Evolutionary conservation across 2,113 vertebrate species (phyloP).

Genomic region (Bolborhynchus lineola): DNA sequence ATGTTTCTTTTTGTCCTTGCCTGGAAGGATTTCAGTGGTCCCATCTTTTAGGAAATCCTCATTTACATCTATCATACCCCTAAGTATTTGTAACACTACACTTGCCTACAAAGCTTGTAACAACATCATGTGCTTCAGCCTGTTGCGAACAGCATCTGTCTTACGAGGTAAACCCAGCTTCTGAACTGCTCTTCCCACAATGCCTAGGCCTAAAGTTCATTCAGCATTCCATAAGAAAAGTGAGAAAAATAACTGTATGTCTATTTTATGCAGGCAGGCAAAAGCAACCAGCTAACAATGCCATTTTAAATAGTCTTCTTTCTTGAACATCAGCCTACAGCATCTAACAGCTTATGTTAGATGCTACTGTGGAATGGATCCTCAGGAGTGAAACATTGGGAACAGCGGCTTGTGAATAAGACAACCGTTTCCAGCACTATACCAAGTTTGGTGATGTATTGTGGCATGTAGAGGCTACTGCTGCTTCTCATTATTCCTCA

Average conservation of each 20-base stretch:
- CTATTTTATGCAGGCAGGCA: background rate
- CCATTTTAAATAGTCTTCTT: background rate
- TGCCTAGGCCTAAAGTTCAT: background rate
- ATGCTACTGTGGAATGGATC: background rate
- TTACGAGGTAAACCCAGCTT: background rate
- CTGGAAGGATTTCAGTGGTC: background rate
- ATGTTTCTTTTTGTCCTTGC: background rate
- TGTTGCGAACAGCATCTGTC: background rate
- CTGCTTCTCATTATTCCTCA: background rate
- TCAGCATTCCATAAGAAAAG: background rate
- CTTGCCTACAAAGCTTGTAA: background rate
- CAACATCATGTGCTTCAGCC: background rate
- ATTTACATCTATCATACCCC: fast-evolving
- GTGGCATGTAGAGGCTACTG: background rate
- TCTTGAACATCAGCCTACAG: background rate
- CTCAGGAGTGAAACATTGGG: background rate
- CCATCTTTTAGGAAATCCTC: background rate
- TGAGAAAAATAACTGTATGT: background rate
- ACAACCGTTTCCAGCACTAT: background rate
- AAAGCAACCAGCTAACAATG: background rate
- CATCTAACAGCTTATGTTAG: background rate
- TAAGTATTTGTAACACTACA: background rate
- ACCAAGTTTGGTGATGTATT: background rate
- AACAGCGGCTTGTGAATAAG: background rate
- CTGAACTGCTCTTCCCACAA: background rate